Conservation (phyloP, 1,140 invertebrate species). For the Linepithema humile region DNA sequence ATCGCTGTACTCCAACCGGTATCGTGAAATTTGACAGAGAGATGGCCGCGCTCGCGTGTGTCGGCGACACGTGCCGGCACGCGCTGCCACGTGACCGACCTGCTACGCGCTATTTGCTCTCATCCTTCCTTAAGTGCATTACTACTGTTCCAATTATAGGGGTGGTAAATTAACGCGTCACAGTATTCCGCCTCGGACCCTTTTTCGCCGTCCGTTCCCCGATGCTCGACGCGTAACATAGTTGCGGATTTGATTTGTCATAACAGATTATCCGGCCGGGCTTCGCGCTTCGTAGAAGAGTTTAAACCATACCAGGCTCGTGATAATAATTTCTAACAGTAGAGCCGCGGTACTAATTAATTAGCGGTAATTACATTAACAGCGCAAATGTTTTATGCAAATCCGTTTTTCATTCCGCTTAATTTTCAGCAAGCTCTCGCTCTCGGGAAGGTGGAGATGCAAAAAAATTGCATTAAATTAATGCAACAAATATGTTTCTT, state of each 20-base stretch:
- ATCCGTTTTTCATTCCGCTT: background rate
- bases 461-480: slow-evolving; percentile 30
- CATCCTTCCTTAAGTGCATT: slow-evolving; percentile 74
- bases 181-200: slow-evolving; percentile 44
- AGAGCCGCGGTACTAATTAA: background rate
- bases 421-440: background rate
- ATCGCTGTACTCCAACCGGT: slow-evolving; percentile 4
- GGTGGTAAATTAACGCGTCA: slow-evolving; percentile 68
- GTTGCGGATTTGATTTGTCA: slow-evolving; percentile 48
- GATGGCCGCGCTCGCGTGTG: slow-evolving; percentile 59
- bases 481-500: slow-evolving; percentile 8
- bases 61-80: slow-evolving; percentile 79
- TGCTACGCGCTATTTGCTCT: slow-evolving; percentile 73
- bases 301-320: background rate
- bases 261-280: slow-evolving; percentile 16
- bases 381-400: slow-evolving; percentile 19
- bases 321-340: slow-evolving; percentile 3
- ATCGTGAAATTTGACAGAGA: slow-evolving; percentile 41
- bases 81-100: slow-evolving; percentile 78
- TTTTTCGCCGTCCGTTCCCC: slow-evolving; percentile 41
- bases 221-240: slow-evolving; percentile 33
- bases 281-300: background rate
- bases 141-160: slow-evolving; percentile 71
- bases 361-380: too few relatives aligned
- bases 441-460: background rate